phyloP scores from a whole-genome alignment of 2,797 vertebrate genomes.

The Taenioides sp. region DNA sequence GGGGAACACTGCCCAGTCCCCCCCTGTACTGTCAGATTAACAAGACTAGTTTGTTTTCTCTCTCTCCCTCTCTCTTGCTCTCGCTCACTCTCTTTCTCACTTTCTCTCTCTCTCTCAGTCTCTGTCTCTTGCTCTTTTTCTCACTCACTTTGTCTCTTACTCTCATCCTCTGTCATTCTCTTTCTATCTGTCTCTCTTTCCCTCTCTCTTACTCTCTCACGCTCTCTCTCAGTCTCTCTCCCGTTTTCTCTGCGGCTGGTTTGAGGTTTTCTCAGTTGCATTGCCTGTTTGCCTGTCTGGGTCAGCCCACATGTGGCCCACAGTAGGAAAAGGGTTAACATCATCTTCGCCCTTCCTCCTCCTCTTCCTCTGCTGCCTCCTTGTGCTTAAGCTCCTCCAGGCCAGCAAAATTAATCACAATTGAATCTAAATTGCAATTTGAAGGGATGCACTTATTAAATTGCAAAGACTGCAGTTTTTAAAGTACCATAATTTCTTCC shows the following conservation, averaged over 20 bases:
- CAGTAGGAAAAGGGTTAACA: conserved; percentile 74
- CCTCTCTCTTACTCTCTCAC: no score
- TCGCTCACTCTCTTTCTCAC: not conserved
- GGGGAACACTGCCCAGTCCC: conserved; percentile 59
- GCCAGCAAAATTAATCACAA: no score
- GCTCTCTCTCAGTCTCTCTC: not conserved
- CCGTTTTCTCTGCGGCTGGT: conserved; percentile 68
- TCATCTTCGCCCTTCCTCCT: conserved; percentile 42
- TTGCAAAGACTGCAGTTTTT: no score
- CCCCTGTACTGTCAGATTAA: conserved; percentile 70
- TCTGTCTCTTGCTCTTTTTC: no score
- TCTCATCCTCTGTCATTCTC: no score
- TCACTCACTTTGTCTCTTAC: no score
- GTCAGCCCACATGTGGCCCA: conserved; percentile 75
- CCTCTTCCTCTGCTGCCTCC: conserved; percentile 1
- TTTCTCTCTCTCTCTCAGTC: no score
- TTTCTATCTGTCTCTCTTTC: no score
- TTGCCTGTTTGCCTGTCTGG: conserved; percentile 75
- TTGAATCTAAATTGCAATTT: no score
- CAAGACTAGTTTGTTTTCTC: conserved; percentile 71
- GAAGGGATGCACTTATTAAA: no score
- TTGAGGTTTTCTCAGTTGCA: conserved; percentile 77
- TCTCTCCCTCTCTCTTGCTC: conserved; percentile 48
- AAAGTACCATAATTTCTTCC: no score
- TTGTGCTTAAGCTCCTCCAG: conserved; percentile 41